Evolutionary conservation across 2,888 invertebrate species (phyloP).

Genomic region (Panzeria rudis): DNA sequence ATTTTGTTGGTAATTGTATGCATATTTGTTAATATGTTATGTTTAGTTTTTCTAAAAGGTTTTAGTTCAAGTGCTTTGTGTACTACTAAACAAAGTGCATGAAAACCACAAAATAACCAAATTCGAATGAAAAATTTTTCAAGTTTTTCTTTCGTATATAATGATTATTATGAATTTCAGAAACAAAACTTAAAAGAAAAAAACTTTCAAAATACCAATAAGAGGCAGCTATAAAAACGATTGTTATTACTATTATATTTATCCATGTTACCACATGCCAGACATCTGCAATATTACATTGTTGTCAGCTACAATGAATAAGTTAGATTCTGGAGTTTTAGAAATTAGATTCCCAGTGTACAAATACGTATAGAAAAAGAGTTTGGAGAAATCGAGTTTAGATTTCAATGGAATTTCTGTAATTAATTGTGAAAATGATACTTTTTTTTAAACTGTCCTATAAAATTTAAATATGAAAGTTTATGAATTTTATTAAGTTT

Average conservation of each 20-base stretch:
- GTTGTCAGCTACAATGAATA: conserved; percentile 29
- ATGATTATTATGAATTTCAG: conserved; percentile 32
- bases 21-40: conserved; percentile 34
- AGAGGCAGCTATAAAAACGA: conserved; percentile 48
- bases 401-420: background rate
- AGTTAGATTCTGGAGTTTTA: conserved; percentile 5
- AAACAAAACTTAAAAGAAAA: conserved; percentile 10
- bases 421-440: conserved; percentile 36
- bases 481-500: conserved; percentile 5
- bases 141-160: conserved; percentile 2
- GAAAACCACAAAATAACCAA: conserved; percentile 41
- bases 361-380: background rate
- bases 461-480: conserved; percentile 34
- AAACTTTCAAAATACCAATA: conserved; percentile 45
- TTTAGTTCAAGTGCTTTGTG: conserved; percentile 54
- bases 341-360: conserved; percentile 15
- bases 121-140: conserved; percentile 31
- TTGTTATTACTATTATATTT: conserved; percentile 45
- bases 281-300: conserved; percentile 44
- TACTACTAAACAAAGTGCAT: conserved; percentile 6
- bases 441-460: conserved; percentile 19
- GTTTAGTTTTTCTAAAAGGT: conserved; percentile 20
- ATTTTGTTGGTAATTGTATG: conserved; percentile 32
- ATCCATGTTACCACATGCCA: conserved; percentile 33
- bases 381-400: background rate